A percentile compares a stretch with the other conserved stretches of the same genome.
phyloP scores from a whole-genome alignment of 2,888 invertebrate genomes.

The Chymomyza fuscimana region DNA sequence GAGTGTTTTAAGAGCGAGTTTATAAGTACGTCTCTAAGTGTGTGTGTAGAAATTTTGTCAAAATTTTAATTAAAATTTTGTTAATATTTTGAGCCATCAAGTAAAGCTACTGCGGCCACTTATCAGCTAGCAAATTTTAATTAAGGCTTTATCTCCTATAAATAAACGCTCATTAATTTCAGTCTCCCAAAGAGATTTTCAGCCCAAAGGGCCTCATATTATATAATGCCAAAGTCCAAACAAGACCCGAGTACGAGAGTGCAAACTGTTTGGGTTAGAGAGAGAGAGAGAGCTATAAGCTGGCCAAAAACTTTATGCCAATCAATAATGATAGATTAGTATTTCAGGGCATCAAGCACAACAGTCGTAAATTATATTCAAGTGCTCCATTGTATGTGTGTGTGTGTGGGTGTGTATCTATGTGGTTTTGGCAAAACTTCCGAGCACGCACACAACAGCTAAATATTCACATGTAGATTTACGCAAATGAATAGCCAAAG shows the following conservation, averaged over 20 bases:
- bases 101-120: neutral
- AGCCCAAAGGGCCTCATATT: conserved; percentile 37
- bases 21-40: neutral
- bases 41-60: neutral
- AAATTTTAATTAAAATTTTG: conserved; percentile 37
- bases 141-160: conserved; percentile 34
- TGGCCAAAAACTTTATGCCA: conserved; percentile 50
- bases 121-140: conserved; percentile 7
- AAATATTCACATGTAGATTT: conserved; percentile 11
- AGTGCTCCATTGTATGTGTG: conserved; percentile 11
- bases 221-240: conserved; percentile 40
- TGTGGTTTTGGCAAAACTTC: conserved; percentile 1
- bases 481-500: conserved; percentile 58
- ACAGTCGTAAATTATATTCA: conserved; percentile 53
- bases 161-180: conserved; percentile 60
- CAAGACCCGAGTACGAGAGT: neutral
- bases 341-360: conserved; percentile 30
- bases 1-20: neutral
- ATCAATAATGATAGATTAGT: conserved; percentile 72
- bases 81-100: neutral
- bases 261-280: no score
- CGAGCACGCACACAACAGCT: conserved; percentile 7
- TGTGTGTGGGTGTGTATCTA: conserved; percentile 5
- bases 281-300: neutral
- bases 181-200: conserved; percentile 3